Conservation (phyloP, 1,140 invertebrate species). For the Telenomus remus region DNA sequence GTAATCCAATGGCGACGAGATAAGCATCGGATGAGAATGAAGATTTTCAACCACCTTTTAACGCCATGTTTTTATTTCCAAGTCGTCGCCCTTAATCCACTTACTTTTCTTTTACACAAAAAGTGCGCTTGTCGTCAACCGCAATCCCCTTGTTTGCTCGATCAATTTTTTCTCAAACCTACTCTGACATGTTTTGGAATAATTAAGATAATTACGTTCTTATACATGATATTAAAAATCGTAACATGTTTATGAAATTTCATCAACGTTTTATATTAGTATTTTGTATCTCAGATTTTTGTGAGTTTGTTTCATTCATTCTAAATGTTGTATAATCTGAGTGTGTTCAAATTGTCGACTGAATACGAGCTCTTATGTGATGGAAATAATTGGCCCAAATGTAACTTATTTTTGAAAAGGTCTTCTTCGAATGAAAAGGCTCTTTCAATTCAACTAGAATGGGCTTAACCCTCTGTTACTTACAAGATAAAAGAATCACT, state of each 20-base stretch:
- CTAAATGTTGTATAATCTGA: not conserved
- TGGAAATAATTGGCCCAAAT: constrained; percentile 39
- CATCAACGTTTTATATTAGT: no score
- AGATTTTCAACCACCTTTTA: constrained; percentile 58
- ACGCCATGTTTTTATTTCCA: constrained; percentile 52
- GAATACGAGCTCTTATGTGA: constrained; percentile 25
- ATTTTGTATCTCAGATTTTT: no score
- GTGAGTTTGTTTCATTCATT: not conserved
- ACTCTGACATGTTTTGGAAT: constrained; percentile 47
- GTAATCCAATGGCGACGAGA: constrained; percentile 61
- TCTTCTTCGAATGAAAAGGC: constrained; percentile 32
- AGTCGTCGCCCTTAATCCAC: constrained; percentile 41
- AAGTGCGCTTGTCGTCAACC: constrained; percentile 12
- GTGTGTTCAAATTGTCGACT: constrained; percentile 5
- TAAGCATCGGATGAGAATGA: constrained; percentile 58
- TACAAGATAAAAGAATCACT: constrained; percentile 30
- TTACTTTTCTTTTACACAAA: constrained; percentile 37
- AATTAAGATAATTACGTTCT: constrained; percentile 29
- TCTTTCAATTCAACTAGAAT: constrained; percentile 27
- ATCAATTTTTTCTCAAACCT: constrained; percentile 29
- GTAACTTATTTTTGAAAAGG: constrained; percentile 26
- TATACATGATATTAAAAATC: no score
- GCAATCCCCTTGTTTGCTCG: constrained; percentile 21
- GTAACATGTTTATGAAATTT: no score
- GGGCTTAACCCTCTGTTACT: constrained; percentile 31